A percentile compares a stretch with the other conserved stretches of the same genome.
phyloP scores from a whole-genome alignment of 1,140 invertebrate species.

The Zaprionus capensis region DNA sequence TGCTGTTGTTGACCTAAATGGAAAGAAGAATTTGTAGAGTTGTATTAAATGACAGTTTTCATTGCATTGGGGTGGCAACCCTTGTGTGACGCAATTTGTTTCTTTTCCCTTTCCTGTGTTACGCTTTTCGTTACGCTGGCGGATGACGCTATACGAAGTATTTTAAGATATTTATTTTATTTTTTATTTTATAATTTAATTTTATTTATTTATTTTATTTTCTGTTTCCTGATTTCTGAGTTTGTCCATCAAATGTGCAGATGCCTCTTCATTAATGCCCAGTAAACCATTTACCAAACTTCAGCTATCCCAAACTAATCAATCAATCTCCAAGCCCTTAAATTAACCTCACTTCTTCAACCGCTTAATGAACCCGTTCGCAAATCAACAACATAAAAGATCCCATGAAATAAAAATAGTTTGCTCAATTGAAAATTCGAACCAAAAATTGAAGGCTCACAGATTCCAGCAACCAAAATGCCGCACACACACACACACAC shows the following conservation, averaged over 20 bases:
- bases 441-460: slow-evolving; percentile 17
- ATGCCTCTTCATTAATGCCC: neutral
- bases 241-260: neutral
- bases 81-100: neutral
- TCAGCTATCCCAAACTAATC: neutral
- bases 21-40: slow-evolving; percentile 14
- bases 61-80: neutral
- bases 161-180: neutral
- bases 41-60: slow-evolving; percentile 4
- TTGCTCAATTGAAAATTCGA: slow-evolving; percentile 16
- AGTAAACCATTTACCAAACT: neutral
- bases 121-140: slow-evolving; percentile 2
- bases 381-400: neutral
- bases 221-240: neutral
- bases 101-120: neutral
- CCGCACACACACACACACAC: slow-evolving; percentile 5
- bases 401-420: neutral
- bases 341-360: neutral
- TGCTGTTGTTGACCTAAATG: slow-evolving; percentile 25
- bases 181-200: neutral
- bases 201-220: neutral
- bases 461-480: neutral
- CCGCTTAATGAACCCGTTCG: neutral
- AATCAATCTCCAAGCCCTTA: neutral
- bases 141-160: too few relatives aligned